A percentile compares a stretch with the other conserved stretches of the same genome.
These are phyloP conservation scores for Triplophysa tibetana DNA, from an alignment of 2,113 vertebrate genomes.

Conservation along the genomic window DNA sequence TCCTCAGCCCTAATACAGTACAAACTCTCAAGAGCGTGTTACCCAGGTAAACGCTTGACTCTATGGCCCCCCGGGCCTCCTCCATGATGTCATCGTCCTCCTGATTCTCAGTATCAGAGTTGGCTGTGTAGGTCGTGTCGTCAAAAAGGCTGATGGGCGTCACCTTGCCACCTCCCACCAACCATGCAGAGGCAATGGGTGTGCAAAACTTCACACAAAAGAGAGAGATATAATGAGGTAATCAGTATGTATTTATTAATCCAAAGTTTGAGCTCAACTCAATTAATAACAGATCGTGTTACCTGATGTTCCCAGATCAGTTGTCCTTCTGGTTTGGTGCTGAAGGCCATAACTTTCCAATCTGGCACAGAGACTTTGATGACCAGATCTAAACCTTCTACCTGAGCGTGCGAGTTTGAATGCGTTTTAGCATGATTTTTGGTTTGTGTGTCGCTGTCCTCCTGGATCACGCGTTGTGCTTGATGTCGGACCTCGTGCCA, in stretches of 20 bases:
- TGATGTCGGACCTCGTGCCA: conserved; percentile 76
- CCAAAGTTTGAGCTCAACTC: not conserved
- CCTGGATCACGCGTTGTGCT: conserved; percentile 82
- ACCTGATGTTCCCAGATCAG: conserved; percentile 98
- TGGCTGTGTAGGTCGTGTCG: conserved; percentile 83
- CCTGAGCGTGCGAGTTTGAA: conserved; percentile 71
- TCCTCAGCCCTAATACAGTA: too few relatives aligned
- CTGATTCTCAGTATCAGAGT: conserved; percentile 69
- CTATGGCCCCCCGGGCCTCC: conserved; percentile 81
- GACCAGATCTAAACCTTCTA: conserved; percentile 80
- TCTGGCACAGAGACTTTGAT: conserved; percentile 96
- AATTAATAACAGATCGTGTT: not conserved
- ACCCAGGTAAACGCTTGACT: conserved; percentile 96
- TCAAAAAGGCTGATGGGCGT: conserved; percentile 94
- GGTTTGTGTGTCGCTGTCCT: conserved; percentile 67
- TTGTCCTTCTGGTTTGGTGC: conserved; percentile 78
- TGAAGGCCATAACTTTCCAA: conserved; percentile 98
- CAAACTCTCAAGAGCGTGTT: conserved; percentile 20
- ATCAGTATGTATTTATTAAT: not conserved
- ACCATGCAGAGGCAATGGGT: conserved; percentile 95
- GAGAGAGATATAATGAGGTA: not conserved
- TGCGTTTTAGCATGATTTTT: conserved; percentile 47
- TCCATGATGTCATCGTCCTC: conserved; percentile 87
- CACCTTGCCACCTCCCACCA: conserved; percentile 91
- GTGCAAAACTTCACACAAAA: conserved; percentile 85